Base-by-base conservation (phyloP, 2,888 invertebrate species). In the Neuroscelio doddi region DNA sequence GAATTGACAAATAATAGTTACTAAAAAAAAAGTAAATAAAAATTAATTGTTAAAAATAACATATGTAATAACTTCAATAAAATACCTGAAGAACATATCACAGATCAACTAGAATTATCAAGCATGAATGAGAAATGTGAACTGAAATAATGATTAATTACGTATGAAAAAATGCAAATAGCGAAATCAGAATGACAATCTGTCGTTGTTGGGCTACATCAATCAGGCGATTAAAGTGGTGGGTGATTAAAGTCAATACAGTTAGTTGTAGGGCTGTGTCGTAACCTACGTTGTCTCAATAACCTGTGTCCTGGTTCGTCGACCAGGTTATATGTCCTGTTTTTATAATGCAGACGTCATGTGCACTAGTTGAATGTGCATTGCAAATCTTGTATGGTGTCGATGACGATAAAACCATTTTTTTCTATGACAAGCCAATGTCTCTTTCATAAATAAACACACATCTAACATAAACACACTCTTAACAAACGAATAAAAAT, bases 231-330 rank as follows among this genome's bases (percentile, higher is more conserved):
- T n/a, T n/a, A n/a, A n/a, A 34, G 29, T 38, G 36, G 44, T 34
- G 46, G 10, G 9, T 63, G 63, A 63, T 63, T 15, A 3, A 41
- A 39, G 17, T 3, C 36, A 55, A 56, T 55, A 51, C 3, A 42
- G 15, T 26, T 34, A 24, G 42, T 27, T 36, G 47, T 34, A 46
- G 12, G 10, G 34, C 12, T 14, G 45, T 59, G 39, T 49, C 12
- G 55, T 50, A 15, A 34, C 14, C 4, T 12, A 12, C 12, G 34
- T 34, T 34, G 14, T 34, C 34, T 21, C 24, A 17, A 46, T 62
- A 70, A 73, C 63, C 64, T 66, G 70, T 56, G 76, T 79, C 77
- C 80, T 76, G 80, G 79, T 81, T 81, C 79, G 74, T 72, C 77
- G 81, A 81, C 75, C 78, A 72, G 68, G 63, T 73, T 73, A 71